phyloP scores from a whole-genome alignment of 2,888 invertebrate species.

The Melanostoma scalare region DNA sequence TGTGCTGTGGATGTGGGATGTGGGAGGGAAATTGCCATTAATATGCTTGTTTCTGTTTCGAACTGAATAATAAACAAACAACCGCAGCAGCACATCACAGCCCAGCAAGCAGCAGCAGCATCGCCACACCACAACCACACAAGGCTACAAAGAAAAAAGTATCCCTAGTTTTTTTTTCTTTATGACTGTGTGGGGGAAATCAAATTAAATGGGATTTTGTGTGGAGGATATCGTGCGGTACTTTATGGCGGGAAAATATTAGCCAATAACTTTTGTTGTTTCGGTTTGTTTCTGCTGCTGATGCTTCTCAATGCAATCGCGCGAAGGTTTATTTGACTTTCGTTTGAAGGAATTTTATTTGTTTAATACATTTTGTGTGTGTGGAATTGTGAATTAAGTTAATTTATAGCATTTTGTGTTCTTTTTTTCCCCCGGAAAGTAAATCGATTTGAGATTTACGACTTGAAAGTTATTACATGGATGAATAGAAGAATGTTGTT shows the following conservation, averaged over 20 bases:
- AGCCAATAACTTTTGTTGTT: slow-evolving; percentile 62
- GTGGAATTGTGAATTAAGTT: slow-evolving; percentile 37
- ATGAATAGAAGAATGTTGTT: slow-evolving; percentile 7
- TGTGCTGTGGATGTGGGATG: slow-evolving; percentile 11
- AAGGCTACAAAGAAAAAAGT: slow-evolving; percentile 31
- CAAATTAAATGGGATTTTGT: slow-evolving; percentile 67
- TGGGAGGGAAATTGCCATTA: slow-evolving; percentile 68
- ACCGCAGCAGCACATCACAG: slow-evolving; percentile 40
- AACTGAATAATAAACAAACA: slow-evolving; percentile 72
- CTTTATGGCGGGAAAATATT: slow-evolving; percentile 71
- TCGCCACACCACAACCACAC: slow-evolving; percentile 18
- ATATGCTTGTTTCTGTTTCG: slow-evolving; percentile 71
- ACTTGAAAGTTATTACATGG: slow-evolving; percentile 32
- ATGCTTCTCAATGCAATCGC: slow-evolving; percentile 31
- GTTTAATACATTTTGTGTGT: slow-evolving; percentile 36
- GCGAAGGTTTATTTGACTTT: slow-evolving; percentile 65
- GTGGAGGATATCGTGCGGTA: slow-evolving; percentile 49
- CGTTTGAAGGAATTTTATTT: slow-evolving; percentile 62
- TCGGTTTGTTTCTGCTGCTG: slow-evolving; percentile 4
- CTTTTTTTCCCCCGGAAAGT: slow-evolving; percentile 10
- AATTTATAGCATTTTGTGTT: slow-evolving; percentile 27
- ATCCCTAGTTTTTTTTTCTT: slow-evolving; percentile 27
- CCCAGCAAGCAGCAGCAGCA: background rate
- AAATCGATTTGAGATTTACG: slow-evolving; percentile 51
- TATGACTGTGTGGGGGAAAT: slow-evolving; percentile 50